Evolutionary conservation across 2,797 vertebrate species (phyloP), one percentile per base, ranked within the genome.

Genomic region (Hemitrygon akajei): DNA sequence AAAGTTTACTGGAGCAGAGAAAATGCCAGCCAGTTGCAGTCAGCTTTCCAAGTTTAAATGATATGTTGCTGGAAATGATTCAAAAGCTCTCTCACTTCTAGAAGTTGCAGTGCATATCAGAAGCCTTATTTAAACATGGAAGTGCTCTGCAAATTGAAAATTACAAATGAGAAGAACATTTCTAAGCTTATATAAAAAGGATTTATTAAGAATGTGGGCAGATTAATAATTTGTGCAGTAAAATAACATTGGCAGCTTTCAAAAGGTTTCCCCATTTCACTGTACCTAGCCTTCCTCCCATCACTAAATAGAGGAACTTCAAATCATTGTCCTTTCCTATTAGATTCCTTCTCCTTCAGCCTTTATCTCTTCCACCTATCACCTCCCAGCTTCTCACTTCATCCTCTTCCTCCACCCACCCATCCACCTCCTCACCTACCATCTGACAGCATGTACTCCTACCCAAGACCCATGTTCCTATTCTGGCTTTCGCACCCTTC

Each of bases 61-160:
- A 63, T 89, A 89, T 34, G 63, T 89, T 69, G 16, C 37, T 93
- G 91, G 91, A 47, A 93, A 7, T 56, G 71, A 16, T 93, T 56
- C 91, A 93, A 30, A 10, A 71, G 37, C 34, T 40, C 63, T 47
- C 22, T 30, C 73, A 34, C 20, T 69, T 73, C 27, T 56, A 30
- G 40, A 93, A 75, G 91, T 2, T 93, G 25, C 69, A 37, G 71
- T 76, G 40, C 91, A 58, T 10, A 58, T 58, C 76, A 47, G 11
- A 12, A 75, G 27, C 27, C 91, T 75, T 76, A 75, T 93, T 76
- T 93, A 73, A 93, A 93, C 69, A 71, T 75, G 27, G 34, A 25
- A 56, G 10, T 47, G 30, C 69, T 91, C 89, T 69, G 69, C 25
- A 71, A 75, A 56, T 47, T 76, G 40, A 14, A 56, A 93, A 75